Evolutionary conservation across 2,888 invertebrate species (phyloP).

Genomic region (Agrenia bidenticulata): DNA sequence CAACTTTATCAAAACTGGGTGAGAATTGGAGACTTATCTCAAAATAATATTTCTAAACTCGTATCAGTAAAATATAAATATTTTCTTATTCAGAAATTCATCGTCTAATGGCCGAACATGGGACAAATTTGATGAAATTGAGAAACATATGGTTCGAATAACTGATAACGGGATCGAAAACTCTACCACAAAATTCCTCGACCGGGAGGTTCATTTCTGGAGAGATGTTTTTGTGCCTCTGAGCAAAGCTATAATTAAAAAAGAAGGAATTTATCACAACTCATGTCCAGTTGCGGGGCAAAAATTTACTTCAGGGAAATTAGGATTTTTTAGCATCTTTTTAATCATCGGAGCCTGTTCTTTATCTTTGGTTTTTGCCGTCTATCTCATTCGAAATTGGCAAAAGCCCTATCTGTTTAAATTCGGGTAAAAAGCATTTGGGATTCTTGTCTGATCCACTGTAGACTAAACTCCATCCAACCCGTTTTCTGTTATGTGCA

Average conservation of each 20-base stretch:
- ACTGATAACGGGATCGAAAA: constrained; percentile 4
- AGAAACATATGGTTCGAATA: constrained; percentile 16
- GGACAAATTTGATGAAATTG: constrained; percentile 11
- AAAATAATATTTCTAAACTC: no score
- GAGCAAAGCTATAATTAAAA: background rate
- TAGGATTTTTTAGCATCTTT: background rate
- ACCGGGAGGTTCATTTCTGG: constrained; percentile 42
- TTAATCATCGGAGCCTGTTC: background rate
- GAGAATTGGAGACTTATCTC: constrained; percentile 15
- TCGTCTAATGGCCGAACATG: background rate
- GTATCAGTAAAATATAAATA: no score
- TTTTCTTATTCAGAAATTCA: background rate
- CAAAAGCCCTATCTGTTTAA: constrained; percentile 7
- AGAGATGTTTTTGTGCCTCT: constrained; percentile 18
- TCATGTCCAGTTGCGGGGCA: no score
- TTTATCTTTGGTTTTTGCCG: background rate
- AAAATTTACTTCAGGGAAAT: no score
- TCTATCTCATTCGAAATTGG: constrained; percentile 5
- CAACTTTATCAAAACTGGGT: constrained; percentile 50
- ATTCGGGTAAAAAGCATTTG: background rate
- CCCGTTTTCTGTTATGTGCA: no score
- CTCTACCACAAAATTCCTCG: constrained; percentile 21
- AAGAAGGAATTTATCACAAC: background rate
- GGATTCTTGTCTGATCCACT: no score
- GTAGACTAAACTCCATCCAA: no score